Evolutionary conservation across 2,888 invertebrate genomes (phyloP).

Genomic region (Dendrolimus houi): DNA sequence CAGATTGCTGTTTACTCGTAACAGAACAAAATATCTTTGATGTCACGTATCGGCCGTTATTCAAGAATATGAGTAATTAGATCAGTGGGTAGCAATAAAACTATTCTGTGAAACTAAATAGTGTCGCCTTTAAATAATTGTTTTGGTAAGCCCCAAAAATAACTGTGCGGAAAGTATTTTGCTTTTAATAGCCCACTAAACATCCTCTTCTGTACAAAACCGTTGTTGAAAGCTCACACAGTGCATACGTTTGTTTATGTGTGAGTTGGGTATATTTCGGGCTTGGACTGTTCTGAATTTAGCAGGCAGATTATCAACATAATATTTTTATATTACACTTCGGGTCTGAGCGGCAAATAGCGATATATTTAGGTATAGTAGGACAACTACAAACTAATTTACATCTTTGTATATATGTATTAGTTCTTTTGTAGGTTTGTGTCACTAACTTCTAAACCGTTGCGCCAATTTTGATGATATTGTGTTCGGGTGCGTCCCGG

Average conservation of each 20-base stretch:
- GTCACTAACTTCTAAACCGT: too few relatives aligned
- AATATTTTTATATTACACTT: not conserved
- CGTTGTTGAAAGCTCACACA: not conserved
- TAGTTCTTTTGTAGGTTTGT: too few relatives aligned
- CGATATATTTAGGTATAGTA: too few relatives aligned
- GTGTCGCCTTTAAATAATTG: not conserved
- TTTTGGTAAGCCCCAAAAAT: not conserved
- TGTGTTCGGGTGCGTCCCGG: too few relatives aligned
- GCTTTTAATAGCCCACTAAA: not conserved
- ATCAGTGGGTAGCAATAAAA: not conserved
- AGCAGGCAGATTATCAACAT: not conserved
- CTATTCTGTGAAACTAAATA: not conserved
- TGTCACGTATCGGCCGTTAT: too few relatives aligned
- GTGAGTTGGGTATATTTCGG: not conserved
- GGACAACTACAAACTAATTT: too few relatives aligned
- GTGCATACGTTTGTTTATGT: not conserved
- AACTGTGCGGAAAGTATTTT: not conserved
- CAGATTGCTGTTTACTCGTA: too few relatives aligned
- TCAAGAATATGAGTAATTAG: too few relatives aligned
- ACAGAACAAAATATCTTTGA: too few relatives aligned
- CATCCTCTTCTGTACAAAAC: not conserved
- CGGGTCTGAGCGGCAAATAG: too few relatives aligned
- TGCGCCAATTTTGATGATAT: too few relatives aligned
- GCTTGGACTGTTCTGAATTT: not conserved
- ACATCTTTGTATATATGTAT: too few relatives aligned